These are phyloP conservation scores for Germaria angustata DNA, from an alignment of 2,888 invertebrate genomes.

Conservation along the genomic window DNA sequence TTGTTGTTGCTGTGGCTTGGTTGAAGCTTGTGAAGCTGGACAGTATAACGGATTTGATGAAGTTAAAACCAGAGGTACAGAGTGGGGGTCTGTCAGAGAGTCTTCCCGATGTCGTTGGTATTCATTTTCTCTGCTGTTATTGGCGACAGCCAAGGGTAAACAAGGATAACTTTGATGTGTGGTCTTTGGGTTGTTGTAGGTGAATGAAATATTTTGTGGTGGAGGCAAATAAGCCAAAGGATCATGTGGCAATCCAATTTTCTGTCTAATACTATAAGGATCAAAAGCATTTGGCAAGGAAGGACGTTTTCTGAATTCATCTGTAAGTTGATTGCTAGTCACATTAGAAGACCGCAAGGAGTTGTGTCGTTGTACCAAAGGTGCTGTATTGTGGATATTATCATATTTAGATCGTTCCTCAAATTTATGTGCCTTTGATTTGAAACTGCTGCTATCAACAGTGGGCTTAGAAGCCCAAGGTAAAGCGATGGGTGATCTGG, in stretches of 20 bases:
- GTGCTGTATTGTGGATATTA: slow-evolving; percentile 52
- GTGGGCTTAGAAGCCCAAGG: slow-evolving; percentile 81
- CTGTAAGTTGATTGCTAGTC: slow-evolving; percentile 64
- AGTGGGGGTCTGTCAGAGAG: slow-evolving; percentile 77
- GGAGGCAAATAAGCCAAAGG: slow-evolving; percentile 69
- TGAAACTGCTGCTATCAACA: slow-evolving; percentile 81
- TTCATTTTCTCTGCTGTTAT: slow-evolving; percentile 72
- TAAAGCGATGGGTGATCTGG: slow-evolving; percentile 75
- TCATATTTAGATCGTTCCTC: slow-evolving; percentile 79
- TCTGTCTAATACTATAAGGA: slow-evolving; percentile 69
- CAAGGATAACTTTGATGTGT: slow-evolving; percentile 78
- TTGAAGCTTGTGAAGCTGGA: slow-evolving; percentile 39
- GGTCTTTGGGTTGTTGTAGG: slow-evolving; percentile 71
- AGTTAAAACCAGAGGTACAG: slow-evolving; percentile 77
- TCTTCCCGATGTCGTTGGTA: slow-evolving; percentile 71
- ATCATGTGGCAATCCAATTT: slow-evolving; percentile 45
- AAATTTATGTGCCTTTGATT: slow-evolving; percentile 82
- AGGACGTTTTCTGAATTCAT: slow-evolving; percentile 76
- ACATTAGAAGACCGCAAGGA: slow-evolving; percentile 72
- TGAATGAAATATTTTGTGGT: slow-evolving; percentile 75
- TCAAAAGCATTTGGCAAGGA: slow-evolving; percentile 78
- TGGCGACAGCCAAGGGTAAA: slow-evolving; percentile 81
- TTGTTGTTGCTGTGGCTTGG: slow-evolving; percentile 52
- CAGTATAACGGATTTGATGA: slow-evolving; percentile 75
- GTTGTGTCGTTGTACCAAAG: slow-evolving; percentile 74